phyloP scores from a whole-genome alignment of 2,113 vertebrate genomes.

The Phodopus roborovskii region DNA sequence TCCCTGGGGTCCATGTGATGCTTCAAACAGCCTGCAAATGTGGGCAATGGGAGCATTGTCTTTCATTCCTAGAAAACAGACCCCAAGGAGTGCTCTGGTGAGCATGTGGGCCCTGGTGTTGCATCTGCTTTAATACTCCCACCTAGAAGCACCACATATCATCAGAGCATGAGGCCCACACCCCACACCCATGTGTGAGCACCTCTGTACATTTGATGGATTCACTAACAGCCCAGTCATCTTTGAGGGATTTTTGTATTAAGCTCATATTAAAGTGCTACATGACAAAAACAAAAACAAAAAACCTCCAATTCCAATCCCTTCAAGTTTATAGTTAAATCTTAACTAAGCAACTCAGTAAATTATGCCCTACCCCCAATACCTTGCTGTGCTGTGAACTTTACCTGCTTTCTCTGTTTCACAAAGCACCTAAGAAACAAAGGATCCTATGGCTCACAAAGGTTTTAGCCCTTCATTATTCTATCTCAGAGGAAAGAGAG shows the following conservation, averaged over 20 bases:
- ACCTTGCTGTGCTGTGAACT: neutral
- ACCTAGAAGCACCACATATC: neutral
- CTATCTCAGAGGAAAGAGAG: slow-evolving; percentile 48
- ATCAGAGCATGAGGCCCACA: neutral
- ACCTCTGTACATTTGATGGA: neutral
- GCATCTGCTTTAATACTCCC: neutral
- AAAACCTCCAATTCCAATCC: slow-evolving; percentile 1
- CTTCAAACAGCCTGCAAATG: neutral
- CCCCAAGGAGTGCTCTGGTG: neutral
- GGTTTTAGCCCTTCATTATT: slow-evolving; percentile 44
- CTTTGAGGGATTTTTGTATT: neutral
- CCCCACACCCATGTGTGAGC: neutral
- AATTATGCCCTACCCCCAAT: neutral
- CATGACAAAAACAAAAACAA: slow-evolving; percentile 20
- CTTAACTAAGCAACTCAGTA: neutral
- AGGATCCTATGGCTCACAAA: slow-evolving; percentile 5
- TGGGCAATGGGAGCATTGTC: neutral
- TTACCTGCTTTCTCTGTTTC: slow-evolving; percentile 6
- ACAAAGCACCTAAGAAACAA: slow-evolving; percentile 56
- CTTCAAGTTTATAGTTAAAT: neutral
- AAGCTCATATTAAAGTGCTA: neutral
- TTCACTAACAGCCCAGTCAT: neutral
- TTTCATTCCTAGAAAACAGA: neutral
- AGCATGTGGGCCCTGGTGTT: neutral
- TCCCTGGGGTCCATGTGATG: neutral